Evolutionary conservation across 2,797 vertebrate species (phyloP).

Genomic region (Ceyx erithaca): DNA sequence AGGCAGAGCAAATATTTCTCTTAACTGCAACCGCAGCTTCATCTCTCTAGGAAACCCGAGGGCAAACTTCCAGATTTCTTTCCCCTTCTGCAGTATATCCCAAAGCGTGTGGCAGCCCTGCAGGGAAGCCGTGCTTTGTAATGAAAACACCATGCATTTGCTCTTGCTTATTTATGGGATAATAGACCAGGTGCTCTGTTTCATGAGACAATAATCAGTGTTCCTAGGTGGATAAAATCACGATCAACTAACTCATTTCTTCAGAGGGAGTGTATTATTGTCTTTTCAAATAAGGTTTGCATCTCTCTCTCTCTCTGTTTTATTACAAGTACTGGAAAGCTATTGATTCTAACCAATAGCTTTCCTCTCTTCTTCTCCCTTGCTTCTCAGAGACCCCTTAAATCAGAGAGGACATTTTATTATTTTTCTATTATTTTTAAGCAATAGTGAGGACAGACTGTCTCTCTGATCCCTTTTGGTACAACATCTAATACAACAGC

Average conservation of each 20-base stretch:
- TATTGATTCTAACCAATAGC: background rate
- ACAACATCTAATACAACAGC: background rate
- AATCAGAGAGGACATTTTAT: background rate
- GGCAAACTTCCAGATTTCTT: slow-evolving; percentile 1
- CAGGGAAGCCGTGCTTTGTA: background rate
- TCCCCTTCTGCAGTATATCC: background rate
- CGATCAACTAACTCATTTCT: background rate
- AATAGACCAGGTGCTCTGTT: slow-evolving; percentile 23
- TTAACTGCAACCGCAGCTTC: background rate
- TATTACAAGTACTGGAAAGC: background rate
- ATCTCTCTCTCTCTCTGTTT: background rate
- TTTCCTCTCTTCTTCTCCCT: background rate
- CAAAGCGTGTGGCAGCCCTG: background rate
- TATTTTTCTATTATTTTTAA: background rate
- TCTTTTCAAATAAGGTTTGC: background rate
- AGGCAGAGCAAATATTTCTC: background rate
- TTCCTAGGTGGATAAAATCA: background rate
- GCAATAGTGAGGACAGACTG: background rate
- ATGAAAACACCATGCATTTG: background rate
- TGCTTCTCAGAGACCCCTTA: background rate
- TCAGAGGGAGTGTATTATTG: background rate
- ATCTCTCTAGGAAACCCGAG: background rate
- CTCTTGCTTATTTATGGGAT: background rate
- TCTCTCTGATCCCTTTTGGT: background rate
- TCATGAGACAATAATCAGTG: background rate